Conservation (phyloP, 2,113 vertebrate genomes). For the Dasyornis broadbenti region DNA sequence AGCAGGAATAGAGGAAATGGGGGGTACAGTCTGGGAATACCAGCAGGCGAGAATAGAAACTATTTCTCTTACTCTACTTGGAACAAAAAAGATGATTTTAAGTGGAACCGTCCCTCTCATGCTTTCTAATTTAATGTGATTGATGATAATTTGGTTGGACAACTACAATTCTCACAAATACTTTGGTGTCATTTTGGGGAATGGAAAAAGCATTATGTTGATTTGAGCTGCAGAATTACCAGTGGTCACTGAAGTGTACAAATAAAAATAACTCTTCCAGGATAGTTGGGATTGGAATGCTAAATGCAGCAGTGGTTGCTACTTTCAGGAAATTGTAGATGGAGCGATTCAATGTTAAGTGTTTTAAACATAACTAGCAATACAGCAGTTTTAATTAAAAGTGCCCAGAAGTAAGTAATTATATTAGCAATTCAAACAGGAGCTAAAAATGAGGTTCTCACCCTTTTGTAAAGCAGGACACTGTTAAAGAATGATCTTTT, state of each 20-base stretch:
- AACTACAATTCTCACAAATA: background rate
- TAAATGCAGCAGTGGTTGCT: background rate
- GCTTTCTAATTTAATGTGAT: background rate
- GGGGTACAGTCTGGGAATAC: background rate
- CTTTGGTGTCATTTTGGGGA: background rate
- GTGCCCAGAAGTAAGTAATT: background rate
- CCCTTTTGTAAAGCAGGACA: background rate
- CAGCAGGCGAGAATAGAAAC: background rate
- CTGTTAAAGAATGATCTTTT: background rate
- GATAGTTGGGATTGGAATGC: background rate
- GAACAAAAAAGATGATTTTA: background rate
- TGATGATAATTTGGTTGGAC: constrained; percentile 19
- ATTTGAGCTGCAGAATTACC: constrained; percentile 1
- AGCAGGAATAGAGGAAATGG: background rate
- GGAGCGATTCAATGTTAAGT: background rate
- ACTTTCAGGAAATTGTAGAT: background rate
- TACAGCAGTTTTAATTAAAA: constrained; percentile 13
- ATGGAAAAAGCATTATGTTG: background rate
- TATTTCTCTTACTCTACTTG: background rate
- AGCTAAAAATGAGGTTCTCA: background rate
- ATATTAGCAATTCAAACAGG: background rate
- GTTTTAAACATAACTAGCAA: background rate
- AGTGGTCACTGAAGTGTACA: background rate
- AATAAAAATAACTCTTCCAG: background rate
- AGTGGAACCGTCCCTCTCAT: background rate